Base-by-base conservation (phyloP, 2,113 vertebrate genomes). In the zebrafish (Danio rerio) region DNA sequence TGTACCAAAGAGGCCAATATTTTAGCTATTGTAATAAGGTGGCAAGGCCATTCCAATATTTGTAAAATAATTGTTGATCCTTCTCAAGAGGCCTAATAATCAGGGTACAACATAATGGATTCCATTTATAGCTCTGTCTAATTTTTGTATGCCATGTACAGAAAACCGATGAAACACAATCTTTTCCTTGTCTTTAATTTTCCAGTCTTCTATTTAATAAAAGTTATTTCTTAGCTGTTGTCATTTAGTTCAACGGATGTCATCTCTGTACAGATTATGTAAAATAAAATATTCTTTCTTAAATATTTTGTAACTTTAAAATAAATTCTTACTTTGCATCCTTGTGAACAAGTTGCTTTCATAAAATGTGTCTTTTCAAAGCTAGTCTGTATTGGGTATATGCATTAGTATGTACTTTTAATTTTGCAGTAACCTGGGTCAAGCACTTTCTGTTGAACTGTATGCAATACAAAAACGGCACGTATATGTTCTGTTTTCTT, bases 211-310 rank as follows among this genome's bases (percentile, higher is more conserved):
- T 99, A 97, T 98, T 98, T 99, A 98, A 98, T 97, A 95, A 93
- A 95, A 91, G 93, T 94, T 94, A 95, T 93, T 96, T 94, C 95
- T 5, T 99, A 98, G 96, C 91, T 96, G 93, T 94, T 95, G 94
- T 97, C 95, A 97, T 95, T 96, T 96, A 98, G 96, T 96, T 94
- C 94, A 97, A 96, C 94, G 95, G 93, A 94, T 95, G 94, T 95
- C 94, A 95, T 94, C 93, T 95, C 93, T 99, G 97, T 99, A 98
- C 96, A 98, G 97, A 96, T 95, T 94, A 96, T 97, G 96, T 97
- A 94, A 97, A 93, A 98, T 72, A 71, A 81, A 93, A 92, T 90
- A 94, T 90, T 83, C 93, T 86, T 93, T 94, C 91, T 88, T 92
- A 94, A 94, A 89, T 92, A 91, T 94, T 92, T 93, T 90, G 89